Evolutionary conservation across 2,113 vertebrate genomes (phyloP).

Genomic region (Hyaena hyaena): DNA sequence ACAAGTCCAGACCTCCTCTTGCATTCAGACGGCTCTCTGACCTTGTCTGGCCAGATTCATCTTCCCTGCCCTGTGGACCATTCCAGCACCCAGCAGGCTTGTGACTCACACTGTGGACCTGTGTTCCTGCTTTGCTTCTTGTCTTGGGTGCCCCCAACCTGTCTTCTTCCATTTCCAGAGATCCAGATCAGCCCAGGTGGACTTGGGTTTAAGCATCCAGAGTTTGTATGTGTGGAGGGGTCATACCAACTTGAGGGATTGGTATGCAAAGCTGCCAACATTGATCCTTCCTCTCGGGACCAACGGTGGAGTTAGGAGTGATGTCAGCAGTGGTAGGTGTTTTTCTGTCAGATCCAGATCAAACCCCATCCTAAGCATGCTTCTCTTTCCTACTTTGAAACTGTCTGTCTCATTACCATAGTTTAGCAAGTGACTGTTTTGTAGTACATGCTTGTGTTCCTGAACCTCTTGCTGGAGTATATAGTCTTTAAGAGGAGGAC

Average conservation of each 20-base stretch:
- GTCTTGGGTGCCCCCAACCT: background rate
- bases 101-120: background rate
- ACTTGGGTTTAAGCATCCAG: background rate
- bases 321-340: background rate
- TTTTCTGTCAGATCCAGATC: background rate
- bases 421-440: background rate
- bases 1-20: background rate
- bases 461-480: background rate
- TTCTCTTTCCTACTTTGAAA: background rate
- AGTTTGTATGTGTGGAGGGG: background rate
- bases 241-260: background rate
- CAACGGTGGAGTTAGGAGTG: background rate
- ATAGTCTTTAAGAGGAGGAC: background rate
- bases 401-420: background rate
- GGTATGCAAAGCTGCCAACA: background rate
- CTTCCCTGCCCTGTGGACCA: background rate
- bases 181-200: background rate
- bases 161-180: background rate
- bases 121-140: background rate
- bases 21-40: background rate
- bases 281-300: background rate
- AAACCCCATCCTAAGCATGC: background rate
- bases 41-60: background rate
- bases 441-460: background rate
- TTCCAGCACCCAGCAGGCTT: background rate